Evolutionary conservation across 2,888 invertebrate genomes (phyloP), one percentile per base, ranked within the genome.

Genomic region (Mesopsocus fuscifrons): DNA sequence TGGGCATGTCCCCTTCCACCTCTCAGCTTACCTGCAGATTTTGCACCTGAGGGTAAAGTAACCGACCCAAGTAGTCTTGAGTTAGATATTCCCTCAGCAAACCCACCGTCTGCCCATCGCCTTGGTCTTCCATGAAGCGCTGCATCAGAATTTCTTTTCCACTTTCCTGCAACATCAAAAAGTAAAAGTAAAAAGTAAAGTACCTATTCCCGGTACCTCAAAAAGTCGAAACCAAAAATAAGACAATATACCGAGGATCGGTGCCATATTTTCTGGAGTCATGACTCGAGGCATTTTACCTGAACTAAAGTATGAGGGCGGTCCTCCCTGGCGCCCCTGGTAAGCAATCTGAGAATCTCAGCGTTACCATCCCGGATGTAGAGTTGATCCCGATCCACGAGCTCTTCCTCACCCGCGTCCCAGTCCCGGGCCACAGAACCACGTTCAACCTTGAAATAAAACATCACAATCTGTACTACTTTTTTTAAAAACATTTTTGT

Each of bases 311-410:
- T 22, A 23, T 23, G 3, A 32, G 42, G 11, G 49, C 49, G 21
- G 48, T 77, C 76, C 49, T 74, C 74, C 43, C 68, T 66, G 47
- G 74, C 71, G 11, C 77, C 80, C 53, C 83, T 68, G 1, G 83
- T 83, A 41, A 84, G 75, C 41, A 87, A 61, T 48, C 83, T 67
- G 41, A 87, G 60, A 47, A 87, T 82, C 65, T 87, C 87, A 1
- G 84, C 77, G 54, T 84, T 82, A 0, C 85, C 87, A 54, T 85
- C 83, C 54, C 82, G 74, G 33, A 82, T 82, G 54, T 79, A 87
- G 53, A 77, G 72, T 53, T 79, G 78, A 55, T 38, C 38, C 17
- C 38, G 6, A 20, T 38, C 69, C 66, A 41, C 65, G 57, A 50
- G 21, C 41, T 44, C 33, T 35, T 44, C 42, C n/a, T 44, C 31